Conservation (phyloP, 1,140 invertebrate species). For the Heliconius hewitsoni region DNA sequence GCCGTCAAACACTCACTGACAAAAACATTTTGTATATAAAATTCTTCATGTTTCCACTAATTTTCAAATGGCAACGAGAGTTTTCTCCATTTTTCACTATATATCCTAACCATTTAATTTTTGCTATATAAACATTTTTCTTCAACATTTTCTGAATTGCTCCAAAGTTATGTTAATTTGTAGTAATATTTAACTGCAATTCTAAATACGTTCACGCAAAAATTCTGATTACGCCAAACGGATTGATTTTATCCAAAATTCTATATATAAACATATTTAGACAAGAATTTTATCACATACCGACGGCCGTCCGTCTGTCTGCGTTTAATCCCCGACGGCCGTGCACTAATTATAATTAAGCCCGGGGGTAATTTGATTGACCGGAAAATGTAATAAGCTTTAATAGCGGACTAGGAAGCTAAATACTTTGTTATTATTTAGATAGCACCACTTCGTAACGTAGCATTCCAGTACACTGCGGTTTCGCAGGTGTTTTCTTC, state of each 20-base stretch:
- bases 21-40: too few species aligned
- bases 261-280: not conserved
- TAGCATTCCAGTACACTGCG: too few species aligned
- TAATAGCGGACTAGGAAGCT: not conserved
- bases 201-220: not conserved
- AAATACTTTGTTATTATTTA: not conserved
- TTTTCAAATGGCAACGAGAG: too few species aligned
- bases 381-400: not conserved
- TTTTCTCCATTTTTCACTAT: too few species aligned
- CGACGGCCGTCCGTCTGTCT: not conserved
- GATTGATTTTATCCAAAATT: not conserved
- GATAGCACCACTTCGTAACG: too few species aligned
- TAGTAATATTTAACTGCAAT: not conserved
- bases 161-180: not conserved
- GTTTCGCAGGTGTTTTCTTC: too few species aligned
- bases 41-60: too few species aligned
- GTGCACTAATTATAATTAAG: not conserved
- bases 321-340: not conserved
- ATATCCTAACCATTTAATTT: too few species aligned
- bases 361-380: not conserved
- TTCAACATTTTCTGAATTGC: not conserved
- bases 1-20: too few species aligned
- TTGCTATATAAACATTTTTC: not conserved
- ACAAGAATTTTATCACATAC: slow-evolving; percentile 1
- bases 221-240: not conserved